These are phyloP conservation scores for Ditylenchus weischeri DNA, from an alignment of 2,888 invertebrate genomes.

Conservation along the genomic window DNA sequence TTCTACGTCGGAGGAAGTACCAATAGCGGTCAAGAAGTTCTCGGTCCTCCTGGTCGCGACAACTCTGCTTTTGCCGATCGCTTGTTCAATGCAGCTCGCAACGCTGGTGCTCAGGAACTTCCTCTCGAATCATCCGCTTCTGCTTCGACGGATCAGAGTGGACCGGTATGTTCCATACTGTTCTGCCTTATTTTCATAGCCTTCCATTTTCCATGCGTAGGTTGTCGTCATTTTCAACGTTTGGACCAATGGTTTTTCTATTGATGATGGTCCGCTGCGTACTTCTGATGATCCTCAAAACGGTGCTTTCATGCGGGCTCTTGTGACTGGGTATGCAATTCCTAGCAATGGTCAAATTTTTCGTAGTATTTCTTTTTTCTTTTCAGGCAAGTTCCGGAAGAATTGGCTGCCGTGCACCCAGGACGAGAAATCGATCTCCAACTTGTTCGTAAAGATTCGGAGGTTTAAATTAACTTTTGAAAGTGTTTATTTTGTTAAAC, in stretches of 20 bases:
- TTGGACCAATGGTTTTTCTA: conserved; percentile 91
- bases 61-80: conserved; percentile 26
- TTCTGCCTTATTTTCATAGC: not conserved
- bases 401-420: conserved; percentile 58
- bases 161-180: no score
- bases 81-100: conserved; percentile 35
- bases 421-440: conserved; percentile 58
- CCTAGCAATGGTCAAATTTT: not conserved
- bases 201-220: not conserved
- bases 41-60: conserved; percentile 40
- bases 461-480: not conserved
- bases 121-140: conserved; percentile 28
- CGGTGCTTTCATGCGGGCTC: conserved; percentile 74
- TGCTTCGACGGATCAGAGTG: not conserved
- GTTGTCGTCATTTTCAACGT: conserved; percentile 60
- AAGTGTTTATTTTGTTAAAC: no score
- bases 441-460: conserved; percentile 36
- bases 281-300: conserved; percentile 80
- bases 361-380: conserved; percentile 10
- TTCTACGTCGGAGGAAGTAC: conserved; percentile 53
- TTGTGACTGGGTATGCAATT: conserved; percentile 8
- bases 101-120: conserved; percentile 40
- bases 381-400: conserved; percentile 60
- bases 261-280: conserved; percentile 81
- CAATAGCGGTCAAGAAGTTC: conserved; percentile 51